Evolutionary conservation across 2,797 vertebrate genomes (phyloP).

Genomic region (Kryptopterus vitreolus): DNA sequence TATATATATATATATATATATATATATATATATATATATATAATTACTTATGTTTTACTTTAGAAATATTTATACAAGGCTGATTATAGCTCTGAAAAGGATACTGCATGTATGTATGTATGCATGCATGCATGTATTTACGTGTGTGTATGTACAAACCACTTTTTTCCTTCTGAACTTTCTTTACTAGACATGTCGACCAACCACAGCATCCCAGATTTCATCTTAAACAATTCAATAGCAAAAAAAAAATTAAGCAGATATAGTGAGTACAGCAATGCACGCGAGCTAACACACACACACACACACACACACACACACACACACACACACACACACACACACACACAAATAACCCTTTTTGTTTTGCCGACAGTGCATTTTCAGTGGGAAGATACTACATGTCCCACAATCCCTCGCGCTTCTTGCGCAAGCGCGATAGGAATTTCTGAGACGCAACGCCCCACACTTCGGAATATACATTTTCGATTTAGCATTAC

Average conservation of each 20-base stretch:
- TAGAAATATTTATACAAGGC: background rate
- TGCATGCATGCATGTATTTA: background rate
- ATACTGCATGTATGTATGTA: background rate
- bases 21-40: too few species aligned
- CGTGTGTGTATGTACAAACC: too few species aligned
- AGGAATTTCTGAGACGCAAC: conserved; percentile 62
- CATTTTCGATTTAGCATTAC: conserved; percentile 17
- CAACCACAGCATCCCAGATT: conserved; percentile 60
- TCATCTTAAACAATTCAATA: conserved; percentile 55
- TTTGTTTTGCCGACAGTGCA: background rate
- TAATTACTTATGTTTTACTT: too few species aligned
- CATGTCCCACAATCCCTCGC: conserved; percentile 42
- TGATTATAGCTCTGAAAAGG: background rate
- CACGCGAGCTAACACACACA: background rate
- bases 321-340: background rate
- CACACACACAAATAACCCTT: background rate
- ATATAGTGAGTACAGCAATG: background rate
- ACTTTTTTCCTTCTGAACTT: conserved; percentile 61
- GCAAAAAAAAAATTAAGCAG: background rate
- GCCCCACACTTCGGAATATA: conserved; percentile 6
- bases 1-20: too few species aligned
- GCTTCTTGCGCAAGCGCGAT: conserved; percentile 56
- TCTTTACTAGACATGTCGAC: conserved; percentile 71
- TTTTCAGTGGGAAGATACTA: conserved; percentile 30
- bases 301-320: background rate